These are phyloP conservation scores for Parnassius glacialis DNA, from an alignment of 2,888 invertebrate species.

Conservation along the genomic window DNA sequence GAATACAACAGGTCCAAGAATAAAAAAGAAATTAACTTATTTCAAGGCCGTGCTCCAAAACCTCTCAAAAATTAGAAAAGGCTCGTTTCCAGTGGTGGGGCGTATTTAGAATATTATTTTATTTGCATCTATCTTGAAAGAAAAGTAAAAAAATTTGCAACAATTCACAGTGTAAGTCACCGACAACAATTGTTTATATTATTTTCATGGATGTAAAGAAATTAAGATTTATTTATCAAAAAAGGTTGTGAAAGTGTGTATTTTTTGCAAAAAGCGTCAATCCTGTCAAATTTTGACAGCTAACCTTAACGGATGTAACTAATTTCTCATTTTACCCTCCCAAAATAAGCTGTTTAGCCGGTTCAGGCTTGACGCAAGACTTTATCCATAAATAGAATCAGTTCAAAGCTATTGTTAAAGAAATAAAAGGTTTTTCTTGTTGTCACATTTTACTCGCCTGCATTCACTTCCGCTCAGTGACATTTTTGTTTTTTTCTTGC, in stretches of 20 bases:
- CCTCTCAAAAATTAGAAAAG: too few relatives aligned
- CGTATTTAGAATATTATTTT: too few relatives aligned
- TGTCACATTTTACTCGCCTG: constrained; percentile 32
- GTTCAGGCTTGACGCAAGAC: constrained; percentile 46
- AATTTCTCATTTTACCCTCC: constrained; percentile 42
- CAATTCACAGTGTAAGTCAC: too few relatives aligned
- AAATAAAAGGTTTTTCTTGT: constrained; percentile 35
- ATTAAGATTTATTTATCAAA: background rate
- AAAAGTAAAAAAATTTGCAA: too few relatives aligned
- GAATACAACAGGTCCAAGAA: too few relatives aligned
- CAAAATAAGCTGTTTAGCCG: constrained; percentile 44
- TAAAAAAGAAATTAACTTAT: too few relatives aligned
- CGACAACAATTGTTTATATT: too few relatives aligned
- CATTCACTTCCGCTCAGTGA: constrained; percentile 30
- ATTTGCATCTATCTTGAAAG: too few relatives aligned
- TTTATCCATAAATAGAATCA: constrained; percentile 35
- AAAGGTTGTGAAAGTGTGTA: constrained; percentile 19
- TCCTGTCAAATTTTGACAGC: constrained; percentile 42
- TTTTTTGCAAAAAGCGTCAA: constrained; percentile 40
- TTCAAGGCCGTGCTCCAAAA: too few relatives aligned
- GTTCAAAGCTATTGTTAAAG: constrained; percentile 33
- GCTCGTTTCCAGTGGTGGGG: too few relatives aligned
- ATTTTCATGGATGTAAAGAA: too few relatives aligned
- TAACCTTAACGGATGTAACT: constrained; percentile 43
- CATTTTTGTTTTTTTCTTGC: constrained; percentile 27